Conservation (phyloP, 2,113 vertebrate species). For the Sigmodon hispidus region DNA sequence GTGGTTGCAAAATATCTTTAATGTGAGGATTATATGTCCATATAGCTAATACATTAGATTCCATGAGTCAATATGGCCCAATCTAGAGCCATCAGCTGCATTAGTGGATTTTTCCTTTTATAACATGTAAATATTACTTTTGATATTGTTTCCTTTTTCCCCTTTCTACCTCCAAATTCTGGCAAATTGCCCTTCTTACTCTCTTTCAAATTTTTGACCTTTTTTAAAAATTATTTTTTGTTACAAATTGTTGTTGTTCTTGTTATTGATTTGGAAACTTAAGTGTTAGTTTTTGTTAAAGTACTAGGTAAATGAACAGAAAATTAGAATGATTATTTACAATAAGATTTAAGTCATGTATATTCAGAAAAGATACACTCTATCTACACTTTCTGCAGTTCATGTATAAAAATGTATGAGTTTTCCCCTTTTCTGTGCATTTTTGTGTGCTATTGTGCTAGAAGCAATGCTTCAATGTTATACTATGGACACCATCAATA, state of each 20-base stretch:
- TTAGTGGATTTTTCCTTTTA: no score
- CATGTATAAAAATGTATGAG: background rate
- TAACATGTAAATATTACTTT: no score
- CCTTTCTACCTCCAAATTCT: background rate
- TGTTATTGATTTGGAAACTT: background rate
- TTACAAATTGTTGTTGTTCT: background rate
- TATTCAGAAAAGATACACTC: background rate
- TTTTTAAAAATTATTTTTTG: background rate
- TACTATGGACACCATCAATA: background rate
- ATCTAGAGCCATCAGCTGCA: no score
- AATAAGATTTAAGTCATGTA: background rate
- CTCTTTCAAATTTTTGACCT: background rate
- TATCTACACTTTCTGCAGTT: background rate
- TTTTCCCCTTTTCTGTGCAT: background rate
- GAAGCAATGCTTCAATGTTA: background rate
- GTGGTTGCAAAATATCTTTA: no score
- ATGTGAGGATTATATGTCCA: no score
- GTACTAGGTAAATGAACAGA: background rate
- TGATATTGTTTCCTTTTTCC: background rate
- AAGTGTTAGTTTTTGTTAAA: background rate
- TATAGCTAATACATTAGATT: no score
- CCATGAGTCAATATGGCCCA: no score
- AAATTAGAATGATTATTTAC: background rate
- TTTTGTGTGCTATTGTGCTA: background rate
- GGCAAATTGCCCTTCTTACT: background rate